Base-by-base conservation (phyloP, 1,140 invertebrate species). In the Cotesia chilonis region DNA sequence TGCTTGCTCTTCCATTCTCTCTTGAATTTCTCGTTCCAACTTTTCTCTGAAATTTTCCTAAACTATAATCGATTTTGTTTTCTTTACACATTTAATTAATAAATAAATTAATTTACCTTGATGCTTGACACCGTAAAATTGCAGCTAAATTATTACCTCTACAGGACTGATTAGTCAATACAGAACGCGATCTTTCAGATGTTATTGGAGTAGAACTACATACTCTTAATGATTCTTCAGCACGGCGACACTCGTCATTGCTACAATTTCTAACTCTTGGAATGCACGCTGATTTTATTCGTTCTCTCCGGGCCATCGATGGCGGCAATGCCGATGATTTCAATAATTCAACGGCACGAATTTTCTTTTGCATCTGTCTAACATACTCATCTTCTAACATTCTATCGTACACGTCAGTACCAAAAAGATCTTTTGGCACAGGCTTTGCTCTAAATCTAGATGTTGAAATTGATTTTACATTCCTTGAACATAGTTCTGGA, bases 81-180 rank as follows among this genome's bases (percentile, higher is more conserved):
- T 6, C 20, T 63, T 63, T 20, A 35, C 0, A 52, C 12, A 2
- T 36, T 65, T 37, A 64, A 36, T 12, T 1, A 54, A 51, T 36
- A 14, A 10, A 68, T 59, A 20, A 72, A n/a, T 37, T 12, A 60
- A 63, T 20, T 68, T 82, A 89, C 89, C 88, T 87, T 5, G 91
- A 90, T 0, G 90, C 88, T 81, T 92, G 90, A 65, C 92, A 92
- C 82, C 92, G 85, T 36, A 93, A 81, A 68, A 93, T 83, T 2
- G 92, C 90, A n/a, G 92, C 92, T 73, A 92, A 85, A 78, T 93
- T 93, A 4, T 89, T 92, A 67, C 91, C 88, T 63, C 89, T 89
- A 1, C 89, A 79, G 0, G 89, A 88, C 35, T 86, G 81, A 28
- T 84, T 70, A 7, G 87, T 85, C 57, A 87, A 75, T 35, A 83